Percentiles rank a stretch among this genome's conserved stretches.
These are phyloP conservation scores for Drosophila parabipectinata DNA, from an alignment of 1,140 invertebrate genomes.

Conservation along the genomic window DNA sequence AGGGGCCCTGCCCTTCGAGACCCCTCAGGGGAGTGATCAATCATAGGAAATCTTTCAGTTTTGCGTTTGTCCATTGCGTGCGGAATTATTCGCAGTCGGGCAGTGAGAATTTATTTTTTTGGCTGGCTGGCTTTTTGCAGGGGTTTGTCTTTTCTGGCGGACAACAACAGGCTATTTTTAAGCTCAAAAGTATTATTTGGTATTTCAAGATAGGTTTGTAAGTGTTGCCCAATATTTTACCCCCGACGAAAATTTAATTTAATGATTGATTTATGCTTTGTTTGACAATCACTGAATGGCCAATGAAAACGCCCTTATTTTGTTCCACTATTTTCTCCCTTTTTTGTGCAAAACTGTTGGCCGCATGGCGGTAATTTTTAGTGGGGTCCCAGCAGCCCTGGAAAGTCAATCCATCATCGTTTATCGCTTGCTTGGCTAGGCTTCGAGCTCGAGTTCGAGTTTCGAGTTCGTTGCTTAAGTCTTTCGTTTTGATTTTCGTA, in stretches of 20 bases:
- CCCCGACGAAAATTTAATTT: background rate
- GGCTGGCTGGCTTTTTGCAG: background rate
- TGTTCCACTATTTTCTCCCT: slow-evolving; percentile 12
- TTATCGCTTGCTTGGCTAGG: slow-evolving; percentile 36
- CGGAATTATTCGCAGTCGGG: slow-evolving; percentile 60
- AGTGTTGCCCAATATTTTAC: background rate
- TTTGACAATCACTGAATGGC: slow-evolving; percentile 39
- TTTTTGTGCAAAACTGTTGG: slow-evolving; percentile 10
- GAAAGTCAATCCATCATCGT: slow-evolving; percentile 63
- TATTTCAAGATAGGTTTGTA: background rate
- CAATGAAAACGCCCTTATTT: slow-evolving; percentile 46
- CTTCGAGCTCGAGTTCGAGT: slow-evolving; percentile 41
- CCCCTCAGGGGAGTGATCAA: slow-evolving; percentile 79
- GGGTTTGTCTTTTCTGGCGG: background rate
- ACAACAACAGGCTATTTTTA: background rate
- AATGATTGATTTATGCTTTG: slow-evolving; percentile 39
- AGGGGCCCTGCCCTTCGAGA: slow-evolving; percentile 33
- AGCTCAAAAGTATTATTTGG: background rate
- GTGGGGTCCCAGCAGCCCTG: slow-evolving; percentile 19
- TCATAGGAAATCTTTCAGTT: slow-evolving; percentile 52
- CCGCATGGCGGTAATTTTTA: slow-evolving; percentile 4
- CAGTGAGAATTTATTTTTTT: slow-evolving; percentile 40
- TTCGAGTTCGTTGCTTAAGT: slow-evolving; percentile 72
- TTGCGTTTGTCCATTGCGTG: slow-evolving; percentile 22
- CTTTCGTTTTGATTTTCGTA: slow-evolving; percentile 78